Evolutionary conservation across 2,888 invertebrate genomes (phyloP).

Genomic region (Steinernema scapterisci): DNA sequence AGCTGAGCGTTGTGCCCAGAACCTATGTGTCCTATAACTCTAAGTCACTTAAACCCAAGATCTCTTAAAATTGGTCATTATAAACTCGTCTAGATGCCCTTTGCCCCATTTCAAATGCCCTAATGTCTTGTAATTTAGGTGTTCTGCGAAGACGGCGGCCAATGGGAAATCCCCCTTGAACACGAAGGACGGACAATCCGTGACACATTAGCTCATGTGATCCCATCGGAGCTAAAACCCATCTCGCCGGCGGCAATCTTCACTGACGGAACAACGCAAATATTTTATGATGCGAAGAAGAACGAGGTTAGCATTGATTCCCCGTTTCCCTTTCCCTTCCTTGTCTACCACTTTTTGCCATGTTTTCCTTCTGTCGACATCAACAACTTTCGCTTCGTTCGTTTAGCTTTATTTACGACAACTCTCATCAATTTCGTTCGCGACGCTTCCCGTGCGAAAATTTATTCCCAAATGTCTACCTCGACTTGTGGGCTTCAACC

Average conservation of each 20-base stretch:
- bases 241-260: conserved; percentile 17
- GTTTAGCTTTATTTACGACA: conserved; percentile 20
- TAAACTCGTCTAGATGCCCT: neutral
- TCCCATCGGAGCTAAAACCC: conserved; percentile 47
- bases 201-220: conserved; percentile 55
- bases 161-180: conserved; percentile 61
- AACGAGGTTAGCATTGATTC: conserved; percentile 21
- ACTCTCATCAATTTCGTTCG: conserved; percentile 1
- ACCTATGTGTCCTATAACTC: too few relatives aligned
- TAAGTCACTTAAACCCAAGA: too few relatives aligned
- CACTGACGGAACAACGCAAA: conserved; percentile 10
- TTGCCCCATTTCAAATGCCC: too few relatives aligned
- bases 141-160: conserved; percentile 41
- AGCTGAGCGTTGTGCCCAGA: too few relatives aligned
- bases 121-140: too few relatives aligned
- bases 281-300: neutral
- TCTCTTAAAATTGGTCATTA: too few relatives aligned
- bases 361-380: neutral
- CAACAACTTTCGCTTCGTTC: neutral
- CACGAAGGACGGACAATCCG: conserved; percentile 48
- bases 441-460: conserved; percentile 22
- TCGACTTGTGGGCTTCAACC: neutral
- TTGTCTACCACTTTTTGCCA: neutral
- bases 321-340: neutral
- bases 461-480: conserved; percentile 27